Conservation (phyloP, 2,113 vertebrate species). For the Hypanus sabinus region DNA sequence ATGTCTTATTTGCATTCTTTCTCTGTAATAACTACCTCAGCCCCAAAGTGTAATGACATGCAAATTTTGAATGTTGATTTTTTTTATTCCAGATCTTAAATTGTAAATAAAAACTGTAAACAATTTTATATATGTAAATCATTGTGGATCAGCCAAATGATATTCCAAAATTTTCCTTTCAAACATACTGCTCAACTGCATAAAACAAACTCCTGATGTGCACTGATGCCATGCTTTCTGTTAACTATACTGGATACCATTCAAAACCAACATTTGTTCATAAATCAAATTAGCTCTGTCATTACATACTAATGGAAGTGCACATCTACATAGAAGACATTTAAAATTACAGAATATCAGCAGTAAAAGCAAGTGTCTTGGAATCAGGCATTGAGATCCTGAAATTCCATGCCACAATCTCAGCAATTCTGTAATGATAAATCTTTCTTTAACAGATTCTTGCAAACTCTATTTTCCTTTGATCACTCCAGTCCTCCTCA, state of each 20-base stretch:
- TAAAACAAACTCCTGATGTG: not conserved
- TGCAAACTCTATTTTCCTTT: not conserved
- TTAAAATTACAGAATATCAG: not conserved
- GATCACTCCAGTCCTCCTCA: not conserved
- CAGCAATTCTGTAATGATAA: not conserved
- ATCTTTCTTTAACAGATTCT: not conserved
- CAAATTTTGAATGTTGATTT: not conserved
- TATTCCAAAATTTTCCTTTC: not conserved
- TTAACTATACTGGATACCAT: not conserved
- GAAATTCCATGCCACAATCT: not conserved
- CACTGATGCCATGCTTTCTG: not conserved
- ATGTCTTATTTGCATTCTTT: not conserved
- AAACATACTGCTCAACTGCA: not conserved
- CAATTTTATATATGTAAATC: not conserved
- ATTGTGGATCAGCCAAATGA: not conserved
- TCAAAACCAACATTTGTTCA: slow-evolving; percentile 3
- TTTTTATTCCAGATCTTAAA: not conserved
- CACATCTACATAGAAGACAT: not conserved
- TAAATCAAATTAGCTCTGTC: not conserved
- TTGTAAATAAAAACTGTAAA: not conserved
- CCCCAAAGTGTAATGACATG: not conserved
- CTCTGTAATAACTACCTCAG: not conserved
- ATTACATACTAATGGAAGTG: not conserved
- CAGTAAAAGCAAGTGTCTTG: not conserved
- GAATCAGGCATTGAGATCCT: not conserved